These are phyloP conservation scores for Drosophila pachea DNA, from an alignment of 1,140 invertebrate genomes.

Conservation along the genomic window DNA sequence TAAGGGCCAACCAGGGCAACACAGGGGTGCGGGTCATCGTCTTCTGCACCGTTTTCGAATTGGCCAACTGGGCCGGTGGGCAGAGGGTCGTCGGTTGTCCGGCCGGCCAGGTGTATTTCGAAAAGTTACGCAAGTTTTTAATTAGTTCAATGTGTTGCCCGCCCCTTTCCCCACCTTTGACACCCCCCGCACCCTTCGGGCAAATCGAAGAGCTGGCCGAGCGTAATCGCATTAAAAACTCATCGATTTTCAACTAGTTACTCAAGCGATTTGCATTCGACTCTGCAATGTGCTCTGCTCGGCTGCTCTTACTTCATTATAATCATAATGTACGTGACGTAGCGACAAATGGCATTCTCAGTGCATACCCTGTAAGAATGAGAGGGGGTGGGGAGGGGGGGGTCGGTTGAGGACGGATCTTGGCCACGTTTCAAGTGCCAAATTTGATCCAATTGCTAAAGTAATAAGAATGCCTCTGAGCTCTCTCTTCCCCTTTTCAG, in stretches of 20 bases:
- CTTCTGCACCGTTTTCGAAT: too few species aligned
- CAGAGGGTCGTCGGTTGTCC: too few species aligned
- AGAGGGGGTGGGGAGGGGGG: too few species aligned
- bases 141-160: conserved; percentile 63
- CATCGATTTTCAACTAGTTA: conserved; percentile 31
- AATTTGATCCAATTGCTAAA: too few species aligned
- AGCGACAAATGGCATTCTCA: conserved; percentile 14
- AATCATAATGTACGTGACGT: conserved; percentile 40
- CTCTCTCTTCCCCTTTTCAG: neutral
- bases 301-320: conserved; percentile 16
- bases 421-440: too few species aligned
- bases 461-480: neutral
- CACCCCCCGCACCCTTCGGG: conserved; percentile 3
- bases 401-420: too few species aligned
- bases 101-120: neutral
- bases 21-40: too few species aligned
- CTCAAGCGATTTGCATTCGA: conserved; percentile 48
- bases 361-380: conserved; percentile 24
- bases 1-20: too few species aligned
- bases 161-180: too few species aligned
- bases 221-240: conserved; percentile 21
- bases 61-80: too few species aligned
- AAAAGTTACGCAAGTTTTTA: conserved; percentile 58
- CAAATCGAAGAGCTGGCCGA: conserved; percentile 9
- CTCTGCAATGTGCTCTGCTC: neutral